Conservation (phyloP, 2,888 invertebrate species). For the Platerodrilus igneus region DNA sequence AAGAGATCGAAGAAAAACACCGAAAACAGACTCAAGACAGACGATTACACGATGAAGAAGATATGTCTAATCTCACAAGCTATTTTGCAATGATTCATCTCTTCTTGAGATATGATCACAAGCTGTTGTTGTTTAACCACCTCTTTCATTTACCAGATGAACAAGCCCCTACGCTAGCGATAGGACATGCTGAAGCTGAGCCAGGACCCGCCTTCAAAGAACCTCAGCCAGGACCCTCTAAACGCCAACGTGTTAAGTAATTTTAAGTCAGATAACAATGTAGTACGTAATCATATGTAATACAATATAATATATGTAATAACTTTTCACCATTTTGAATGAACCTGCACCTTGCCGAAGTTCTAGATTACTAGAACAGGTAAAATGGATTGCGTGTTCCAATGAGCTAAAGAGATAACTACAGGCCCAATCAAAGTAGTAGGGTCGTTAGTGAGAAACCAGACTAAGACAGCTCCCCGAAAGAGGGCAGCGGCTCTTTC, state of each 20-base stretch:
- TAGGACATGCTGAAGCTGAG: constrained; percentile 1
- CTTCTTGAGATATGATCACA: constrained; percentile 3
- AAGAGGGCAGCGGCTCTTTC: too few species aligned
- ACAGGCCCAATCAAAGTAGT: too few species aligned
- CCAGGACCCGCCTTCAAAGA: constrained; percentile 9
- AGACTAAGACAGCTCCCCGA: too few species aligned
- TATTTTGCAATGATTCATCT: constrained; percentile 1
- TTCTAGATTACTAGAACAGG: too few species aligned
- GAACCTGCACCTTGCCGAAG: too few species aligned
- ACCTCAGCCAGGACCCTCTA: constrained; percentile 8
- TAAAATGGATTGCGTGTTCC: too few species aligned
- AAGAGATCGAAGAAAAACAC: constrained; percentile 2
- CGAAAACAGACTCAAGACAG: constrained; percentile 7
- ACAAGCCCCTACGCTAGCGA: constrained; percentile 1
- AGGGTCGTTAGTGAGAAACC: too few species aligned
- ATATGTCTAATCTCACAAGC: constrained; percentile 2
- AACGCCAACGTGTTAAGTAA: constrained; percentile 5
- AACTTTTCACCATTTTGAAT: too few species aligned
- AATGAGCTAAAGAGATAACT: too few species aligned
- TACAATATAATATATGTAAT: too few species aligned
- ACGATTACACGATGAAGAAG: constrained; percentile 6
- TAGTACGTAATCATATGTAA: too few species aligned
- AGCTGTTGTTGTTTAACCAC: not conserved
- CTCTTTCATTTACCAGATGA: not conserved
- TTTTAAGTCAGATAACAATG: too few species aligned